These are phyloP conservation scores for Agraylea sexmaculata DNA, from an alignment of 1,140 invertebrate species.

Conservation along the genomic window DNA sequence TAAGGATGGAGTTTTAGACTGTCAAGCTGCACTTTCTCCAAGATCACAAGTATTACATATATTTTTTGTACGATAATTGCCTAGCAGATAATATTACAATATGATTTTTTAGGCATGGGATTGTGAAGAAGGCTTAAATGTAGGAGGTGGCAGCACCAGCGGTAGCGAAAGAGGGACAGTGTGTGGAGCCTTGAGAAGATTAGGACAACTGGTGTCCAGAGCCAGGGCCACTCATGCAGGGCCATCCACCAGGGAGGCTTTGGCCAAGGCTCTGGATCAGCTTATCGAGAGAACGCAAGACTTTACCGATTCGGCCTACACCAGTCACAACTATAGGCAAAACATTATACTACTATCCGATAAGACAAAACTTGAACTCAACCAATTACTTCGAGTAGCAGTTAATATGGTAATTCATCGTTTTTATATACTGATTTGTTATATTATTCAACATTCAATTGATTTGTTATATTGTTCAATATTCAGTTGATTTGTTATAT, in stretches of 20 bases:
- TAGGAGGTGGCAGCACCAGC: slow-evolving; percentile 31
- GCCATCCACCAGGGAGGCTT: slow-evolving; percentile 54
- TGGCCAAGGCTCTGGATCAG: slow-evolving; percentile 74
- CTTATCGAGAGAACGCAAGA: slow-evolving; percentile 94
- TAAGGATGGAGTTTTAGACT: slow-evolving; percentile 75
- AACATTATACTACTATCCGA: slow-evolving; percentile 87
- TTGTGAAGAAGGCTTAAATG: slow-evolving; percentile 13
- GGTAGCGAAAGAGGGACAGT: slow-evolving; percentile 31
- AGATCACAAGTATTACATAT: slow-evolving; percentile 30
- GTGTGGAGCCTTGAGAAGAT: slow-evolving; percentile 34
- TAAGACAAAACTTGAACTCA: slow-evolving; percentile 72
- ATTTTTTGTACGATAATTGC: slow-evolving; percentile 2
- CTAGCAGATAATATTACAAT: not conserved
- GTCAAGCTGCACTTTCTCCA: slow-evolving; percentile 25
- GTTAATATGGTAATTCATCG: slow-evolving; percentile 61
- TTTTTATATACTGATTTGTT: not conserved
- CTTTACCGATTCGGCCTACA: slow-evolving; percentile 98
- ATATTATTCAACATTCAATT: too few species aligned
- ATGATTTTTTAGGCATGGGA: slow-evolving; percentile 16
- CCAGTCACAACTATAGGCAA: slow-evolving; percentile 91
- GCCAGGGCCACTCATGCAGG: slow-evolving; percentile 38
- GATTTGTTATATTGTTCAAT: too few species aligned
- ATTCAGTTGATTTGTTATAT: too few species aligned
- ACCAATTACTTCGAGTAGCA: slow-evolving; percentile 73
- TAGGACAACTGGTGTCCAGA: slow-evolving; percentile 32